Evolutionary conservation across 1,140 invertebrate species (phyloP), one percentile per base, ranked within the genome.

Genomic region (Littorina saxatilis): DNA sequence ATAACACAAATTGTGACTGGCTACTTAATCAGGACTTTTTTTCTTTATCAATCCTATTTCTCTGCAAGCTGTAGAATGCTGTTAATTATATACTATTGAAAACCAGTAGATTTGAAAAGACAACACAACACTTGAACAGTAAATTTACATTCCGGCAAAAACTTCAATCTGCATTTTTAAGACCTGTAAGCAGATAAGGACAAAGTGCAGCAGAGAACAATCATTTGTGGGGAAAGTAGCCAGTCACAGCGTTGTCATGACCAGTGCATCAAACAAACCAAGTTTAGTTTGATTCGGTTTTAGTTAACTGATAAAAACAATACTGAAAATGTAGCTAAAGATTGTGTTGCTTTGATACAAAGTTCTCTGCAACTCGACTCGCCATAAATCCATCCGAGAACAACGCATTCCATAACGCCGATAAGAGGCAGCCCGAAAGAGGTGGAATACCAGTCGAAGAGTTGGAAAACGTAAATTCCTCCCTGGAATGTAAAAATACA

Each of bases 381-480:
- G 87, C 87, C 87, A 82, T 88, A 88, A 37, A 88, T 81, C 87
- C 87, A 88, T 32, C 87, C 86, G 40, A 93, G 83, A n/a, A 91
- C 86, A 66, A 93, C 83, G 84, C 92, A 92, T 87, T 93, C 93
- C 5, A 91, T 80, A 40, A 92, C 95, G 15, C 95, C 96, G 68
- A 96, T 96, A 17, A 97, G 92, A 32, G 96, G 89, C 1, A 96
- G 96, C 32, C 95, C 96, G 94, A 96, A 96, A 87, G 96, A 96
- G 9, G 96, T 96, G 0, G 96, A 95, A 87, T 97, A 96, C 88
- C 96, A 96, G 87, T 96, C 96, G 94, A 96, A 96, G 74, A 97
- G 86, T 88, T 96, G 95, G 15, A 96, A 92, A 94, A 96, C 95
- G 89, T 96, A 96, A 94, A 96, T 96, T 5, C 96, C 96, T 86